These are phyloP conservation scores for Holotrichia oblita DNA, from an alignment of 1,140 invertebrate genomes.

Conservation along the genomic window DNA sequence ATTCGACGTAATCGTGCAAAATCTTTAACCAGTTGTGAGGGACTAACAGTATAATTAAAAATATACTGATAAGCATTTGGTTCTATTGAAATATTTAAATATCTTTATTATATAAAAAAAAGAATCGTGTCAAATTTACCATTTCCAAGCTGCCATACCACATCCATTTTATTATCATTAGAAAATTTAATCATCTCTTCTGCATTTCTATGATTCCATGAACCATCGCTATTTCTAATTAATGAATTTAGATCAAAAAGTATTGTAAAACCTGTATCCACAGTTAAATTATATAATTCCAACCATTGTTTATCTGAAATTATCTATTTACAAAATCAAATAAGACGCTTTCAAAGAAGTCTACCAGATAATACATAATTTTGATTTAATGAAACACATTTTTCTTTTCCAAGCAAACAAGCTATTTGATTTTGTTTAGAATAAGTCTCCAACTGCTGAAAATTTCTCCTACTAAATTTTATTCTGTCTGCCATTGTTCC, in stretches of 20 bases:
- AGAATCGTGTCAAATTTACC: slow-evolving; percentile 51
- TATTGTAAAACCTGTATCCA: slow-evolving; percentile 63
- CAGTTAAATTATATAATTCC: slow-evolving; percentile 70
- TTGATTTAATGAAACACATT: slow-evolving; percentile 51
- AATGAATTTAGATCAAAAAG: slow-evolving; percentile 79
- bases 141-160: slow-evolving; percentile 81
- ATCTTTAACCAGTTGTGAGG: slow-evolving; percentile 70
- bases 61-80: slow-evolving; percentile 74
- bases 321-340: slow-evolving; percentile 12
- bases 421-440: background rate
- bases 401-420: background rate
- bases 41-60: slow-evolving; percentile 67
- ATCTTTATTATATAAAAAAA: too few species aligned
- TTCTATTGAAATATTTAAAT: slow-evolving; percentile 61
- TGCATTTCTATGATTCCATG: slow-evolving; percentile 75
- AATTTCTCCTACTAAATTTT: slow-evolving; percentile 61
- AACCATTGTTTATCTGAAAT: slow-evolving; percentile 62
- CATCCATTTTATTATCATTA: slow-evolving; percentile 61
- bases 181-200: slow-evolving; percentile 70
- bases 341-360: background rate
- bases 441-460: background rate
- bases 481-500: slow-evolving; percentile 74
- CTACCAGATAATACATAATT: slow-evolving; percentile 63
- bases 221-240: slow-evolving; percentile 65
- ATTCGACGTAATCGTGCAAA: slow-evolving; percentile 67